Base-by-base conservation (phyloP, 1,140 invertebrate genomes). In the Apolygus lucorum region DNA sequence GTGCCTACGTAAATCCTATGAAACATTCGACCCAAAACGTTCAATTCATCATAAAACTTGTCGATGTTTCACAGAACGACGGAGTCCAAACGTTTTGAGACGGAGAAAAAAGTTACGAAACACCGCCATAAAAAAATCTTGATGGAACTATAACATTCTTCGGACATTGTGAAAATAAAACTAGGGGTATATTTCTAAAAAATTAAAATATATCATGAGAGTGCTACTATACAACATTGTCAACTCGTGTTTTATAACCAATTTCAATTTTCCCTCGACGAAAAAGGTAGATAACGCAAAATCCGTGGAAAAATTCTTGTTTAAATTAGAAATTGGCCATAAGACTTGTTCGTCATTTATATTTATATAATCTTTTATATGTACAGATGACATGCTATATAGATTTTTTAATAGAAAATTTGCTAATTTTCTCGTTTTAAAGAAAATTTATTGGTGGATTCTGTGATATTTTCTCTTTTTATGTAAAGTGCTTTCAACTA, bases 161-260 rank as follows among this genome's bases (percentile, higher is more conserved):
- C 4, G 17, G 17, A 17, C 34, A 8, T 17, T 42, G 17, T 42
- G 34, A 42, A 42, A 42, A 42, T 42, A 42, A 42, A 42, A 8
- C 17, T 4, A 8, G 34, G 17, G 17, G 17, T 42, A 42, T 42
- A 42, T 42, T 17, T 42, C 34, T 17, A 42, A 8, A 4, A 59
- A 59, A 59, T 59, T 59, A 59, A 14, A 14, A 24, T 59, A 59
- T 8, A 11, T 17, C 4, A 59, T 22, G 22, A 13, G 22, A 17
- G 54, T 59, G 54, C 54, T 59, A 59, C 54, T 59, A 59, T 59
- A 59, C 54, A 59, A 59, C 22, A 59, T 59, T 59, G 4, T 59
- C 34, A 42, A 42, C 34, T 42, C 17, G 34, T 22, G 22, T 59
- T 59, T 59, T 59, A 59, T 14, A 4, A 21, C 54, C 54, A 22